phyloP scores from a whole-genome alignment of 2,113 vertebrate species.

The Rattus norvegicus region GRCr8 NC_086027.1:99110501-99111000 shows the following conservation, averaged over 20 bases:
- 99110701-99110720: fast-evolving
- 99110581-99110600: neutral
- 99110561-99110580: neutral
- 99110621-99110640: fast-evolving
- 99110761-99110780: neutral
- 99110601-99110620: neutral
- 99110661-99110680: fast-evolving
- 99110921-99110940: slow-evolving; percentile 89
- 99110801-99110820: neutral
- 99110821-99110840: neutral
- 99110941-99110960: slow-evolving; percentile 73
- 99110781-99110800: neutral
- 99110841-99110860: slow-evolving; percentile 54
- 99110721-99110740: neutral
- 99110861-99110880: slow-evolving; percentile 71
- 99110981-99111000: neutral
- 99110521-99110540: neutral
- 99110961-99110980: neutral
- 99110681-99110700: fast-evolving
- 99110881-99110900: slow-evolving; percentile 63
- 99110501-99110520: neutral
- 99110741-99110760: neutral
- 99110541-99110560: neutral
- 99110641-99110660: fast-evolving
- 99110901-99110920: slow-evolving; percentile 99